Percentiles rank a stretch among this genome's conserved stretches.
Evolutionary conservation across 2,113 vertebrate species (phyloP).

Genomic region (Microcebus lehilahytsara): DNA sequence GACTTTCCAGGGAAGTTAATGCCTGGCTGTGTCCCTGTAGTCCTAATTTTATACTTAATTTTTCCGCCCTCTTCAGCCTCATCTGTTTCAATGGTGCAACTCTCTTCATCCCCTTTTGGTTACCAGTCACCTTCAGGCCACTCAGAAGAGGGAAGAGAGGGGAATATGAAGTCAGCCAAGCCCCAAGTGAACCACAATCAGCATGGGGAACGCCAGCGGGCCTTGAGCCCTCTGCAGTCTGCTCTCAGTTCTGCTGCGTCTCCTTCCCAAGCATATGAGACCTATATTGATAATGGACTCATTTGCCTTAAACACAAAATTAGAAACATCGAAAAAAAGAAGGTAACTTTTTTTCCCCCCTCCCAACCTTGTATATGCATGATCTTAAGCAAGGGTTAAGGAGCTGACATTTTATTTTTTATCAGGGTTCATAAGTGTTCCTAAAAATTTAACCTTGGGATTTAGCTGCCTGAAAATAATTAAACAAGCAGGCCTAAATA

Average conservation of each 20-base stretch:
- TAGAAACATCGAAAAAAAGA: conserved; percentile 98
- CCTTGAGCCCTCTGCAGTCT: conserved; percentile 82
- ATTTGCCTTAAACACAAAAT: conserved; percentile 98
- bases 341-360: conserved; percentile 82
- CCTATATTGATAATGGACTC: conserved; percentile 95
- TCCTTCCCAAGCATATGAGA: conserved; percentile 92
- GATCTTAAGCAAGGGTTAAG: neutral
- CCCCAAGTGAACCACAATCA: conserved; percentile 77
- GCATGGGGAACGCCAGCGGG: conserved; percentile 77
- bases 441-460: neutral
- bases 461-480: neutral
- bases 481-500: neutral
- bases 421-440: neutral
- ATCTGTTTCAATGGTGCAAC: conserved; percentile 91
- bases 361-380: neutral
- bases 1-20: neutral
- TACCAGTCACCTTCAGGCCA: conserved; percentile 81
- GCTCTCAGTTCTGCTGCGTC: conserved; percentile 83
- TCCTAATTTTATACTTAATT: neutral
- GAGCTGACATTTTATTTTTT: neutral
- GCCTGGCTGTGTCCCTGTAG: neutral
- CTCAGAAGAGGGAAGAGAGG: conserved; percentile 77
- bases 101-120: conserved; percentile 84
- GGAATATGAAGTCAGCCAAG: conserved; percentile 82
- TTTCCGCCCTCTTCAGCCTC: conserved; percentile 64